Base-by-base conservation (phyloP, 2,113 vertebrate genomes). In the Zosterops lateralis region DNA sequence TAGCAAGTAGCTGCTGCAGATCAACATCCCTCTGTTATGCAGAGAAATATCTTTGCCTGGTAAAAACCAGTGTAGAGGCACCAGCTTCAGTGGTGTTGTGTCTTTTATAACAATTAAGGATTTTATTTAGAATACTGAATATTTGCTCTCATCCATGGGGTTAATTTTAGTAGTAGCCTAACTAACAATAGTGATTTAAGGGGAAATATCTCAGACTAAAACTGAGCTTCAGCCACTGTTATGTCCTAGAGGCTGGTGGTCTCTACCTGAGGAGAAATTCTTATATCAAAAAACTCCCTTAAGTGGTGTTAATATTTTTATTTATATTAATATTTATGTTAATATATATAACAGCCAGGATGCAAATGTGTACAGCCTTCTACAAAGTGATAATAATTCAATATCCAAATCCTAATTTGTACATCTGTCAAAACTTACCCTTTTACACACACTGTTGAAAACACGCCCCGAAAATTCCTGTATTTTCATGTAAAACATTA, bases 161-260 rank as follows among this genome's bases (percentile, higher is more conserved):
- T 89, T 78, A 7, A 10, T 89, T 91, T 62, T 57, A 14, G 6
- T 26, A 34, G 24, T 6, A 84, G 32, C 14, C 6, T 58, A 65
- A 26, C 3, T 28, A 66, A 18, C 7, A 60, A 7, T 9, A 72
- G n/a, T 14, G 62, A 79, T 79, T 72, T 56, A 57, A 72, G 26
- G 42, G 14, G n/a, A 84, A 84, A 40, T 72, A 56, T 10, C 18
- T 82, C 24, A 28, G 15, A 44, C 5, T 78, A 56, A 82, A 48
- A 0, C 4, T 0, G 2, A 71, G 7, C 10, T 89, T 66, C 51
- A 24, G 1, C 47, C 70, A 12, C 6, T 77, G 21, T 16, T 57
- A 19, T 64, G 32, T 70, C 34, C 7, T 42, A 47, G 38, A 44
- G 20, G 19, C 1, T 60, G 42, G 4, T 70, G 50, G 19, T 81